Base-by-base conservation (phyloP, 64 coral and sea anemone genomes). In the Montipora cactus region DNA sequence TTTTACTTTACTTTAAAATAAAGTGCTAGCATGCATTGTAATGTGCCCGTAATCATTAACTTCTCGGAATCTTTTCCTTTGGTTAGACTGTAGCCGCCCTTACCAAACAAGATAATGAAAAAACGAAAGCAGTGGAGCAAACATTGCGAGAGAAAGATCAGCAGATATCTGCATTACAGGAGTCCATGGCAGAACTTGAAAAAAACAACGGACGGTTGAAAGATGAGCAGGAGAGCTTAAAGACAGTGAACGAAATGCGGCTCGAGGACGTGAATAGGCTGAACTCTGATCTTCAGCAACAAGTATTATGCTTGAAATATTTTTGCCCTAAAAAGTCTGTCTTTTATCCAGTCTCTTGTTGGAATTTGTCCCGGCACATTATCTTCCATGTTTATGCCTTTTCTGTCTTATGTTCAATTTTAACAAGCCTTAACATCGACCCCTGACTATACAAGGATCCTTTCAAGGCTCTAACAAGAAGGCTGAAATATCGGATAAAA, bases 211-310 rank as follows among this genome's bases (percentile, higher is more conserved):
- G 88, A 18, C 70, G 88, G 53, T 62, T 97, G 77, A 87, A 91
- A 50, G 95, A 94, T 19, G 95, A 97, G 52, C 88, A 91, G 48
- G 92, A 94, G 75, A 97, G 95, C 47, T 78, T 97, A 53, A 94
- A 88, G 74, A 97, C 95, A 25, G 95, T 97, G 0, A 91, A 89
- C 50, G 77, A 97, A 49, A 61, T 97, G 25, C 79, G 75, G 44
- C 76, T 90, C 49, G 92, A 94, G 10, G 95, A 97, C 37, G 44
- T 96, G 0, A 96, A 94, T 57, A 87, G 74, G 19, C 49, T 87
- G 11, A 97, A 94, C 48, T 57, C 51, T 1, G 53, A 83, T 14
- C 92, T 97, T n/a, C 62, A 91, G 19, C 28, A 70, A 14, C 21
- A 97, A 79, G 95, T 76, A 76, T 76, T 76, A 44, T 46, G 16